A percentile compares a stretch with the other conserved stretches of the same genome.
Conservation (phyloP, 1,140 invertebrate genomes). For the Drosophila bifasciata region DNA sequence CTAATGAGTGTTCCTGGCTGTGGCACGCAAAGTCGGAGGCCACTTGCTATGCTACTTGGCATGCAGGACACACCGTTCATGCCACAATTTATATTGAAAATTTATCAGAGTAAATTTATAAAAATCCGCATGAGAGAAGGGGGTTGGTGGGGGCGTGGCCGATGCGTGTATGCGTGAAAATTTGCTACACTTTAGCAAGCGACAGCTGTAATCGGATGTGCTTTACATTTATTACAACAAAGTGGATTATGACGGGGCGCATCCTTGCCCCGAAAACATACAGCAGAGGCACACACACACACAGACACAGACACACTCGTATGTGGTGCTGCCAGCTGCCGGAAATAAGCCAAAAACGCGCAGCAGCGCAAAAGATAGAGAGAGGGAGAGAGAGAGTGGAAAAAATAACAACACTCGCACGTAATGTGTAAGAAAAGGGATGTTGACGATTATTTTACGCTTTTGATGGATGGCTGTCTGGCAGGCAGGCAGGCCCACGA, state of each 20-base stretch:
- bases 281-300: conserved; percentile 18
- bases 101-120: conserved; percentile 76
- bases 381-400: conserved; percentile 22
- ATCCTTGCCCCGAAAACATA: conserved; percentile 60
- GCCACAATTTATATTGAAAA: conserved; percentile 74
- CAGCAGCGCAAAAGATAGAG: conserved; percentile 10
- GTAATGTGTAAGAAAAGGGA: conserved; percentile 67
- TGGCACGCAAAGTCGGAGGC: conserved; percentile 53
- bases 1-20: conserved; percentile 42
- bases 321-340: conserved; percentile 49
- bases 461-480: conserved; percentile 66
- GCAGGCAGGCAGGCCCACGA: conserved; percentile 2
- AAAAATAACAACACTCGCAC: too few species aligned
- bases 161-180: conserved; percentile 67
- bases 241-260: conserved; percentile 78
- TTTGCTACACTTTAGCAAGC: conserved; percentile 79
- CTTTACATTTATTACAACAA: conserved; percentile 83
- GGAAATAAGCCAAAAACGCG: conserved; percentile 63
- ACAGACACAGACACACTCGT: conserved; percentile 15
- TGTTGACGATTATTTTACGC: conserved; percentile 79
- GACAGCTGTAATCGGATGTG: conserved; percentile 81
- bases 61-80: conserved; percentile 52
- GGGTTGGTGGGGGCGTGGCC: not conserved
- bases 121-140: conserved; percentile 17
- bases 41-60: conserved; percentile 38